Evolutionary conservation across 1,140 invertebrate genomes (phyloP).

Genomic region (Octopus bimaculoides): DNA sequence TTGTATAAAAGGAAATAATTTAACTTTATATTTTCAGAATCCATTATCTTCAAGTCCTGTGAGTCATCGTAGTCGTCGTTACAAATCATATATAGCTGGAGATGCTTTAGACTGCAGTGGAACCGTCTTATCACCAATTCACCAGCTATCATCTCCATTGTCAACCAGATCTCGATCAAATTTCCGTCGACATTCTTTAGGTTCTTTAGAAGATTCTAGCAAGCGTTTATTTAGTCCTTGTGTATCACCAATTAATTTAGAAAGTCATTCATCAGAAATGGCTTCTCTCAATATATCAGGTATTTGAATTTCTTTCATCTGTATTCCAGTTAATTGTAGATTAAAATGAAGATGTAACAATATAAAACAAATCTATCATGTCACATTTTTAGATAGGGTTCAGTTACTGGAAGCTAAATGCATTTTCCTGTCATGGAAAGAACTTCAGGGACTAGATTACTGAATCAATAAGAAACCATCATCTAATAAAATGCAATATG

Average conservation of each 20-base stretch:
- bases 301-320: too few relatives aligned
- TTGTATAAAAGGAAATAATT: too few relatives aligned
- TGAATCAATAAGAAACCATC: too few relatives aligned
- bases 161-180: not conserved
- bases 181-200: not conserved
- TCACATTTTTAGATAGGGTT: too few relatives aligned
- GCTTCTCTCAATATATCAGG: too few relatives aligned
- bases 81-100: not conserved
- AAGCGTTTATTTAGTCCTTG: not conserved
- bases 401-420: too few relatives aligned
- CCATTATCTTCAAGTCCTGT: not conserved
- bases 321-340: too few relatives aligned
- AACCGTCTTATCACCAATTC: not conserved
- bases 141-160: not conserved
- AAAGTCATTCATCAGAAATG: not conserved
- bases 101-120: not conserved
- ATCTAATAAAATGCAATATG: too few relatives aligned
- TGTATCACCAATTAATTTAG: not conserved
- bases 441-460: too few relatives aligned
- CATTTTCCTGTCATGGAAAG: too few relatives aligned
- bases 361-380: too few relatives aligned
- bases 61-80: not conserved
- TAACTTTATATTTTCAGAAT: not conserved
- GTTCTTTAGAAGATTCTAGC: not conserved
- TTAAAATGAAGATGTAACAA: too few relatives aligned